These are phyloP conservation scores for Leptogaster cylindrica DNA, from an alignment of 2,888 invertebrate species.

Conservation along the genomic window DNA sequence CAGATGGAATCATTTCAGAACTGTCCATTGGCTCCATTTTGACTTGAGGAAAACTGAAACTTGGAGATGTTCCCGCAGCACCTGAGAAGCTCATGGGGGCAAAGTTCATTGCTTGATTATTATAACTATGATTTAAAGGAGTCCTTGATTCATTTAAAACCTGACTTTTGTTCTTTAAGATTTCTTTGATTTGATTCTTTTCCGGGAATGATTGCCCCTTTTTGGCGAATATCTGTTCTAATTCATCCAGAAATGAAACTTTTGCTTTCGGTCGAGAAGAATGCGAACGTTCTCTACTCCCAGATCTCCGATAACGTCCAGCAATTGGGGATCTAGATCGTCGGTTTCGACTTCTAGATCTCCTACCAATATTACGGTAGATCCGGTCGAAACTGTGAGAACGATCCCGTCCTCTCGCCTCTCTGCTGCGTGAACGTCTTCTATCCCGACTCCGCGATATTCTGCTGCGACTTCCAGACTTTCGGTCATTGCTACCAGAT, in stretches of 20 bases:
- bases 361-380: neutral
- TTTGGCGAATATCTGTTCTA: conserved; percentile 30
- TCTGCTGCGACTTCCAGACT: neutral
- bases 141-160: neutral
- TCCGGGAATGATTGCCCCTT: conserved; percentile 38
- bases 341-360: neutral
- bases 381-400: neutral
- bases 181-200: neutral
- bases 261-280: neutral
- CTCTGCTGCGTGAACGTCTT: neutral
- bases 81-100: no score
- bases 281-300: neutral
- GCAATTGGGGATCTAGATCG: neutral
- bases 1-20: no score
- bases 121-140: no score
- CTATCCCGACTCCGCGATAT: neutral
- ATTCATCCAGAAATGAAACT: conserved; percentile 38
- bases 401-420: neutral
- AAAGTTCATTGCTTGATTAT: no score
- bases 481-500: neutral
- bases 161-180: neutral
- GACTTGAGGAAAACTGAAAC: no score
- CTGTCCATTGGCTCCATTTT: no score
- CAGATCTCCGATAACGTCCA: neutral
- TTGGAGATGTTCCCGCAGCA: no score